phyloP scores from a whole-genome alignment of 2,888 invertebrate species.

The Nephrotoma appendiculata region DNA sequence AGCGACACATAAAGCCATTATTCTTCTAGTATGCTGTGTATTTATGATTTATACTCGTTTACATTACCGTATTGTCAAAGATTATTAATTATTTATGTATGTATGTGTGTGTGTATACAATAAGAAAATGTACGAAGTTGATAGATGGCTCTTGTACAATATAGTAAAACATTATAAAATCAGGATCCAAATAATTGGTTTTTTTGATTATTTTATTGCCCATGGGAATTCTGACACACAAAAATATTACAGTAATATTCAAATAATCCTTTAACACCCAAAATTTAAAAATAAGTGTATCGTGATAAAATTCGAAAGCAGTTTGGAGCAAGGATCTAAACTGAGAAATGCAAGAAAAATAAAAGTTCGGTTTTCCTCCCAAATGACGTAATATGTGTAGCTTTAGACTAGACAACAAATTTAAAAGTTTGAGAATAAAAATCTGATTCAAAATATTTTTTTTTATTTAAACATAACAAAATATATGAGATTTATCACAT shows the following conservation, averaged over 20 bases:
- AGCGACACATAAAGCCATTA: not conserved
- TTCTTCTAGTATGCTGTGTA: not conserved
- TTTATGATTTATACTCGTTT: not conserved
- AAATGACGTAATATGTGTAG: no score
- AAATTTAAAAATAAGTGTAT: no score
- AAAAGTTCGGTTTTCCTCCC: no score
- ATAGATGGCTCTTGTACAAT: not conserved
- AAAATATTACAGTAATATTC: not conserved
- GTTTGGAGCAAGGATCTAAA: no score
- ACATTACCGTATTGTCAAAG: not conserved
- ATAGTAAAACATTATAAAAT: not conserved
- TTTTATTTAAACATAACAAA: no score
- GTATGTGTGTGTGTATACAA: not conserved
- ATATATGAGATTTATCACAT: no score
- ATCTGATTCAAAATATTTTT: no score
- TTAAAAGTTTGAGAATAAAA: no score
- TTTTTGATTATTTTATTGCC: not conserved
- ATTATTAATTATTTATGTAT: not conserved
- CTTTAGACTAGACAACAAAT: no score
- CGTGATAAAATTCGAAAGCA: no score
- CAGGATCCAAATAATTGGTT: not conserved
- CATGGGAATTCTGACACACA: not conserved
- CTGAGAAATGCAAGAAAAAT: no score
- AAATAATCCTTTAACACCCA: no score
- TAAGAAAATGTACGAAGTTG: not conserved